A percentile compares a stretch with the other conserved stretches of the same genome.
These are phyloP conservation scores for Urechis unicinctus DNA, from an alignment of 2,888 invertebrate genomes.

Conservation along the genomic window DNA sequence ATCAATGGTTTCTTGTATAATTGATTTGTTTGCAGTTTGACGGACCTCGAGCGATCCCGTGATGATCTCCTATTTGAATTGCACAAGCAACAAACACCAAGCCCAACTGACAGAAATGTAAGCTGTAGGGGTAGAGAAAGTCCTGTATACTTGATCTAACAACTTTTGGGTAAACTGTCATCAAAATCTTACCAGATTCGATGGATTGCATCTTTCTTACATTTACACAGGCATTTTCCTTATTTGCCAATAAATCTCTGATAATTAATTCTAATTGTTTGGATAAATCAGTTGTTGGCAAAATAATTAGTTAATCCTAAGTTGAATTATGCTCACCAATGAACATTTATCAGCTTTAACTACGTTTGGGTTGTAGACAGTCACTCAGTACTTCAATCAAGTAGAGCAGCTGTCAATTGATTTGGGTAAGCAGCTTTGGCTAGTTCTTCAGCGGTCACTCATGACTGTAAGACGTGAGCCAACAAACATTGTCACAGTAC, in stretches of 20 bases:
- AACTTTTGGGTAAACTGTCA: too few relatives aligned
- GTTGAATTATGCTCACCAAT: too few relatives aligned
- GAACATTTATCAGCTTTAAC: too few relatives aligned
- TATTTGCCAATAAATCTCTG: too few relatives aligned
- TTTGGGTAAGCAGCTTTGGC: conserved; percentile 83
- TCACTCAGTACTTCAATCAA: conserved; percentile 93
- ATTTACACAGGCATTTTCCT: too few relatives aligned
- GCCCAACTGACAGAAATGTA: conserved; percentile 69
- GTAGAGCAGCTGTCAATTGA: conserved; percentile 83
- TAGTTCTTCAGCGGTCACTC: conserved; percentile 81
- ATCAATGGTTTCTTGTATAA: neutral
- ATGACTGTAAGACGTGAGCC: conserved; percentile 79
- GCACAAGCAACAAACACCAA: conserved; percentile 84
- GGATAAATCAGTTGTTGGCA: neutral
- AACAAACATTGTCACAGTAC: conserved; percentile 88
- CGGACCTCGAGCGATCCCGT: conserved; percentile 91
- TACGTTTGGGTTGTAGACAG: conserved; percentile 56
- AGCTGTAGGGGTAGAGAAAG: too few relatives aligned
- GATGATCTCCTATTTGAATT: conserved; percentile 92
- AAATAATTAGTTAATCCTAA: too few relatives aligned
- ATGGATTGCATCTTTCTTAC: too few relatives aligned
- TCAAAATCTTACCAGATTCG: too few relatives aligned
- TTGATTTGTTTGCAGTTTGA: conserved; percentile 60
- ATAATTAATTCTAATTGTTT: too few relatives aligned
- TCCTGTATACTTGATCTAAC: too few relatives aligned